Evolutionary conservation across 2,797 vertebrate species (phyloP), one percentile per base, ranked within the genome.

Genomic region (Arctocebus calabarensis): DNA sequence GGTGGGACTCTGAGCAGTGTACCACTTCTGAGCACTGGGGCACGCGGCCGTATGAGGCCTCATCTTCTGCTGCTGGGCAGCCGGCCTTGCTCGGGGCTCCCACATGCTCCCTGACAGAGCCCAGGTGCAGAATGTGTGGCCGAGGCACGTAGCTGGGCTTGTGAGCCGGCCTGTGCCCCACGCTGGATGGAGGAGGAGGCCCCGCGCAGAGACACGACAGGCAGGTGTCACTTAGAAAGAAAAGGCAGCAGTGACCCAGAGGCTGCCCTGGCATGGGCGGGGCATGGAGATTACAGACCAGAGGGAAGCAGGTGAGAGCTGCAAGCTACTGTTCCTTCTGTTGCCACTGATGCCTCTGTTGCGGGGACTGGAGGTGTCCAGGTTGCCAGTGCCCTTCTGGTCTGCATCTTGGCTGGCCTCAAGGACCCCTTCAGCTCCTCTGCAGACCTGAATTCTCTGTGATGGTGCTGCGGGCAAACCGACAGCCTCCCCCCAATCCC

Each of bases 341-440:
- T 57, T 7, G 6, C 55, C 55, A 57, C 55, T 10, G 55, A 57
- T 22, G 55, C 55, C 55, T 57, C 19, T 20, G 23, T 73, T 71
- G 37, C 70, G 6, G 17, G n/a, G n/a, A 9, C 55, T 7, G 52
- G 52, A 37, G 14, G 70, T 43, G 37, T 23, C 37, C 37, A 20
- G 62, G 23, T 8, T 48, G 23, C 34, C 68, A 73, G 32, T 37
- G 57, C 19, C 4, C 37, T 79, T 43, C 52, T 45, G 52, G 64
- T 19, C 64, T 27, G 29, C 5, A 20, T 25, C 55, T n/a, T 29
- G 8, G 14, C 55, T 29, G 34, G 23, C 37, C 75, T 45, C 32
- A 34, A 23, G 2, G 2, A 0, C 4, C 6, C 1, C 34, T 8
- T 5, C 22, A n/a, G 29, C 48, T 27, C 8, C 20, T 81, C 62